Conservation (phyloP, 2,888 invertebrate genomes). For the Andrena fulva region DNA sequence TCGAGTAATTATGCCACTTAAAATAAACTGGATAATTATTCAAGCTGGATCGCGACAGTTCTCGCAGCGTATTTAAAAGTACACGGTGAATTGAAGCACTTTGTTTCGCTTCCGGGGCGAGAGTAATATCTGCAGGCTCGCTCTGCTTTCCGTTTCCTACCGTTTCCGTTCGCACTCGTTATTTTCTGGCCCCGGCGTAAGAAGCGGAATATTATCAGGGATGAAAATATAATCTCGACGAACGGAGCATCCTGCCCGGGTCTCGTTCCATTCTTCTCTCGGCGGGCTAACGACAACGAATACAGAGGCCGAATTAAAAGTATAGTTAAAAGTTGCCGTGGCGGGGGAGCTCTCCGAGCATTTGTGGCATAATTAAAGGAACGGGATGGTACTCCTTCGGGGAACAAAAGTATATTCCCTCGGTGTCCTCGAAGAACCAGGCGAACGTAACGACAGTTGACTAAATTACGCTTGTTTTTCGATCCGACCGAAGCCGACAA, state of each 20-base stretch:
- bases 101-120: conserved; percentile 8
- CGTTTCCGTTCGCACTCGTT: conserved; percentile 34
- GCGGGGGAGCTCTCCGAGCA: conserved; percentile 7
- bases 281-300: conserved; percentile 27
- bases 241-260: conserved; percentile 7
- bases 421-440: background rate
- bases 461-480: background rate
- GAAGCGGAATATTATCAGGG: conserved; percentile 36
- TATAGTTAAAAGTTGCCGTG: conserved; percentile 25
- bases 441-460: background rate
- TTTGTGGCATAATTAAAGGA: conserved; percentile 16
- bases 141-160: background rate
- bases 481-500: background rate
- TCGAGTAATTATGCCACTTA: background rate
- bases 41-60: background rate
- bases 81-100: conserved; percentile 3
- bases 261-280: background rate
- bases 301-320: conserved; percentile 19
- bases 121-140: conserved; percentile 28
- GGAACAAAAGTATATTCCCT: background rate
- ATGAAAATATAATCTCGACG: conserved; percentile 25
- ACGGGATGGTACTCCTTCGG: background rate
- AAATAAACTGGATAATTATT: background rate
- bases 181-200: conserved; percentile 17
- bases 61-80: background rate